phyloP scores from a whole-genome alignment of 1,140 invertebrate species.

The Zaprionus nigranus region DNA sequence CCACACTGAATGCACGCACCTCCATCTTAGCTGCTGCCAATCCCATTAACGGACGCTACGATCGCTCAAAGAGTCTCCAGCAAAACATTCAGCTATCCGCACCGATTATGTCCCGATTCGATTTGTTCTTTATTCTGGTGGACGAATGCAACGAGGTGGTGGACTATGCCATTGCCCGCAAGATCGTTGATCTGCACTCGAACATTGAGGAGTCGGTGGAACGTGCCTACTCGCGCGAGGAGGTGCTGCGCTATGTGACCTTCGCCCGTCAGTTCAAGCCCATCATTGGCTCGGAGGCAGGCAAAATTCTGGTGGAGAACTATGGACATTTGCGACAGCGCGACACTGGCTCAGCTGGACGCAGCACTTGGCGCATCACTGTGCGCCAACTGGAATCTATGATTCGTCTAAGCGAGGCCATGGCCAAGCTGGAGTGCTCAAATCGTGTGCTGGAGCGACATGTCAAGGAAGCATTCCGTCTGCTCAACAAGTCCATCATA shows the following conservation, averaged over 20 bases:
- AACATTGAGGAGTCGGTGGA: conserved; percentile 91
- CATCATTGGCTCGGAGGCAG: conserved; percentile 93
- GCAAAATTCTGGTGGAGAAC: conserved; percentile 93
- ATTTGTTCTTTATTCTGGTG: conserved; percentile 99
- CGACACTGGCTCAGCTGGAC: conserved; percentile 90
- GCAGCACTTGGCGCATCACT: conserved; percentile 97
- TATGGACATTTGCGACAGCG: conserved; percentile 94
- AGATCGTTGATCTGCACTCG: conserved; percentile 97
- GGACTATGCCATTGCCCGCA: conserved; percentile 97
- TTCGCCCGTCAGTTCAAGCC: conserved; percentile 99
- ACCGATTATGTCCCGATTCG: conserved; percentile 99
- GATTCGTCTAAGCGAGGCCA: conserved; percentile 97
- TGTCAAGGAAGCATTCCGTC: conserved; percentile 95
- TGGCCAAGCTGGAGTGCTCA: conserved; percentile 97
- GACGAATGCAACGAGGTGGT: conserved; percentile 97
- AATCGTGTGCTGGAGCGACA: conserved; percentile 94
- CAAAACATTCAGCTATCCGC: conserved; percentile 97
- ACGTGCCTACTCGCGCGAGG: conserved; percentile 92
- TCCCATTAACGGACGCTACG: conserved; percentile 98
- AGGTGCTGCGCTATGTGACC: conserved; percentile 96
- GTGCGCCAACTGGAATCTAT: conserved; percentile 99
- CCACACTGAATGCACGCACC: conserved; percentile 98
- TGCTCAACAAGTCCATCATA: conserved; percentile 99
- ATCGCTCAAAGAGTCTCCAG: conserved; percentile 96
- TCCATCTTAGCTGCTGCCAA: conserved; percentile 99